These are phyloP conservation scores for Platanista minor DNA, from an alignment of 2,113 vertebrate species.

Conservation along the genomic window DNA sequence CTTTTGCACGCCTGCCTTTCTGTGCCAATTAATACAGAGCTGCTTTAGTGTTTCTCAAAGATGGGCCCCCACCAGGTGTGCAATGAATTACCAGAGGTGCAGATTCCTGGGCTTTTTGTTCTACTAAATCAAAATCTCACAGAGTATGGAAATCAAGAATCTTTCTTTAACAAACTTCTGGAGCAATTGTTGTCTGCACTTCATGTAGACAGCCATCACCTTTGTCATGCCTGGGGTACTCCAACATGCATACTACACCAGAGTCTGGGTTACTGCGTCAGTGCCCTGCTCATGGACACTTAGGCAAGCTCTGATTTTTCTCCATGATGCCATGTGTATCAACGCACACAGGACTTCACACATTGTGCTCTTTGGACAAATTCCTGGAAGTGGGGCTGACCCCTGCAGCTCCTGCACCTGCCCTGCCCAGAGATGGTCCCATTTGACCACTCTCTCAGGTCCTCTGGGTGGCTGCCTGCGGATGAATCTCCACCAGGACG, in stretches of 20 bases:
- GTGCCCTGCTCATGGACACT: not conserved
- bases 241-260: not conserved
- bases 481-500: not conserved
- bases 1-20: not conserved
- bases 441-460: not conserved
- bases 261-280: not conserved
- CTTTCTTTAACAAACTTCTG: not conserved
- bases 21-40: not conserved
- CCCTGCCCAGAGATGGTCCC: not conserved
- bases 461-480: rapidly evolving
- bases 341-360: not conserved
- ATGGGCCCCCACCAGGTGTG: not conserved
- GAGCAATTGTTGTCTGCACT: too few species aligned
- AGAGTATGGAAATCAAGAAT: not conserved
- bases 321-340: not conserved
- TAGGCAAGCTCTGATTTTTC: not conserved
- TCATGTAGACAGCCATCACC: not conserved
- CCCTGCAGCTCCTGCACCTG: not conserved
- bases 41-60: not conserved
- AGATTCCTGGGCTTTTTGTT: not conserved
- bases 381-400: not conserved
- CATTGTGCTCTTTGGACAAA: not conserved
- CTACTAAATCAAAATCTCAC: not conserved
- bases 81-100: not conserved
- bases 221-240: not conserved